Percentiles rank a stretch among this genome's conserved stretches.
These are phyloP conservation scores for Apus apus DNA, from an alignment of 2,113 vertebrate genomes.

Conservation along the genomic window DNA sequence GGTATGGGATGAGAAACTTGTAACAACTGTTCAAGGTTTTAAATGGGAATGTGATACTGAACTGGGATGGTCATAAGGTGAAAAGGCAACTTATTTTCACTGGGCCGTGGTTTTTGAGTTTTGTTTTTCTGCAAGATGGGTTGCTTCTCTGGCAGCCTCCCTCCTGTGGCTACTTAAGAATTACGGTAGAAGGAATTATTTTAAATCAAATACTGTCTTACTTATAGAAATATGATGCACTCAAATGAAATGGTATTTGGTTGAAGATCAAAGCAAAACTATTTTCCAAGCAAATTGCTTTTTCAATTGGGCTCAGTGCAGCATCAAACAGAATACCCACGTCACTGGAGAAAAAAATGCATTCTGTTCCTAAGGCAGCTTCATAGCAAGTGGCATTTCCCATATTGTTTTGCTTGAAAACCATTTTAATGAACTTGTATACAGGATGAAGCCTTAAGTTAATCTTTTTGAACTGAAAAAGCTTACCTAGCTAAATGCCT, in stretches of 20 bases:
- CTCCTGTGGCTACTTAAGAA: neutral
- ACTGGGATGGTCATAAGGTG: neutral
- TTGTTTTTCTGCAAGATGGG: neutral
- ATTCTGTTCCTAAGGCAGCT: neutral
- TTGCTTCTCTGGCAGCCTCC: neutral
- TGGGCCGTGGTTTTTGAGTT: neutral
- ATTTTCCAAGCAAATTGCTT: conserved; percentile 46
- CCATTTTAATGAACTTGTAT: neutral
- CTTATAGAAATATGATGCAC: conserved; percentile 4
- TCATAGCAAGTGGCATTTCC: neutral
- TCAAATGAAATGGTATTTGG: conserved; percentile 15
- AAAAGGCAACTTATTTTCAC: neutral
- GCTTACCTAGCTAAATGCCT: neutral
- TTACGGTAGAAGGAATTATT: neutral
- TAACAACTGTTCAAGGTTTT: neutral
- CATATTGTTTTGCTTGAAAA: neutral
- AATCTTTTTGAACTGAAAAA: neutral
- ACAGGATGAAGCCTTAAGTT: neutral
- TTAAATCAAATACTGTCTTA: neutral
- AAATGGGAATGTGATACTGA: neutral
- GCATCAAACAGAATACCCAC: conserved; percentile 12
- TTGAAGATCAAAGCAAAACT: conserved; percentile 53
- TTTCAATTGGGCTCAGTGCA: neutral
- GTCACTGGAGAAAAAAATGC: neutral
- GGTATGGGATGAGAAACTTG: neutral